Percentiles rank a stretch among this genome's conserved stretches.
phyloP scores from a whole-genome alignment of 1,140 invertebrate species.

The Pectinophora gossypiella region DNA sequence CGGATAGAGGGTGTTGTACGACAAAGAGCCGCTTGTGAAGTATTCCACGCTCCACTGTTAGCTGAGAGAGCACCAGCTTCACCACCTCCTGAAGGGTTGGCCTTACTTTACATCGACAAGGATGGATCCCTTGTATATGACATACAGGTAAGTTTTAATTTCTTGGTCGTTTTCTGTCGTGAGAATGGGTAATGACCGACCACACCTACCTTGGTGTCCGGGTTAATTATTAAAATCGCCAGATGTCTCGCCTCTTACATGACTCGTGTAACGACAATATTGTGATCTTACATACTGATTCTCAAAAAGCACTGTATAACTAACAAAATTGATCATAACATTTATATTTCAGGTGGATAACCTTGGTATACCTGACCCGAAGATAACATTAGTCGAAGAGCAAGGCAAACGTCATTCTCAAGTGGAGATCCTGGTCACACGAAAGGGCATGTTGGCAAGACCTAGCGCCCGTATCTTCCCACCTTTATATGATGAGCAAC shows the following conservation, averaged over 20 bases:
- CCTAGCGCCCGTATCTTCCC: slow-evolving; percentile 78
- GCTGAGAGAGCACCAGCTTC: slow-evolving; percentile 64
- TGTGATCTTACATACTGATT: not conserved
- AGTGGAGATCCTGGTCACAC: slow-evolving; percentile 79
- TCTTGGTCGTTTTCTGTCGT: no score
- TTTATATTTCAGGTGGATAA: slow-evolving; percentile 69
- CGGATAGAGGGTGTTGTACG: slow-evolving; percentile 80
- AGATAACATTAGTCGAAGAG: slow-evolving; percentile 83
- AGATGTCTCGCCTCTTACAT: no score
- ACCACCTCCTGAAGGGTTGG: slow-evolving; percentile 79
- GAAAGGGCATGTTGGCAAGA: slow-evolving; percentile 51
- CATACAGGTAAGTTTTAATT: slow-evolving; percentile 79
- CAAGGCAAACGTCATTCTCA: slow-evolving; percentile 81
- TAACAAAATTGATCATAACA: not conserved
- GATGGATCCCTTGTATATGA: slow-evolving; percentile 85
- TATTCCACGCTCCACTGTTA: slow-evolving; percentile 83
- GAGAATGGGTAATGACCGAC: no score
- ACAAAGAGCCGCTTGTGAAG: slow-evolving; percentile 85
- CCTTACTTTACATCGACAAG: slow-evolving; percentile 86
- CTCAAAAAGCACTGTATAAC: not conserved
- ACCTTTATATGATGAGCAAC: slow-evolving; percentile 86
- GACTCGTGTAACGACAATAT: no score
- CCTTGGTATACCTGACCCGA: slow-evolving; percentile 75
- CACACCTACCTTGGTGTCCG: no score
- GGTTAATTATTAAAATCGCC: no score